Conservation (phyloP, 2,113 vertebrate species). For the Cairina moschata region DNA sequence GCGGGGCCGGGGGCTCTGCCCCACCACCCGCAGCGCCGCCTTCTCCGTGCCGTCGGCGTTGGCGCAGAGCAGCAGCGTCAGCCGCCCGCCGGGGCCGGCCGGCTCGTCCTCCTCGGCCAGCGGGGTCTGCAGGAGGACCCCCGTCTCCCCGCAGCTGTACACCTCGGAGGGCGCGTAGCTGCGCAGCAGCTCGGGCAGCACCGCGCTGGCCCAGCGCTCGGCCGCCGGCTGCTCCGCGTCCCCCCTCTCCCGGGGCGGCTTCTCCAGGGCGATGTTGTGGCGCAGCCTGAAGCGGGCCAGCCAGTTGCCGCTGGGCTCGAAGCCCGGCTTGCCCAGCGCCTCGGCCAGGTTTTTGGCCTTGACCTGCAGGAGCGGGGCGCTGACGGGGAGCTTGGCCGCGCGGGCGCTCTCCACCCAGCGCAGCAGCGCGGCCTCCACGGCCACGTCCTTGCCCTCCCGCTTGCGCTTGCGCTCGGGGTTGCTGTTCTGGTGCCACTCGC, state of each 20-base stretch:
- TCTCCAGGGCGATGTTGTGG: not conserved
- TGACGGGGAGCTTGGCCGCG: not conserved
- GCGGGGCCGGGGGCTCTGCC: not conserved
- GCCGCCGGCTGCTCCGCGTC: not conserved
- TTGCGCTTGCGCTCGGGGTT: constrained; percentile 55
- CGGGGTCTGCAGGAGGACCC: not conserved
- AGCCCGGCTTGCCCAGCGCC: not conserved
- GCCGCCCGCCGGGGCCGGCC: not conserved
- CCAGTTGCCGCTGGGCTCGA: not conserved
- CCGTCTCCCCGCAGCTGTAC: not conserved
- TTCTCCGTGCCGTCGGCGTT: constrained; percentile 44
- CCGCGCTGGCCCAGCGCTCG: not conserved
- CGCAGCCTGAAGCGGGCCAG: not conserved
- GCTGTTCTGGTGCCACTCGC: constrained; percentile 37
- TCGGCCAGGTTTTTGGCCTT: not conserved
- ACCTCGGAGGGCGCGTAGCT: not conserved
- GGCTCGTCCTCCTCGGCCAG: rapidly evolving
- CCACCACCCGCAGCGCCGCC: not conserved
- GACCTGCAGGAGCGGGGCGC: constrained; percentile 7
- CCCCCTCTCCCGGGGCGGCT: not conserved
- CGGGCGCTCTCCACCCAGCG: constrained; percentile 67
- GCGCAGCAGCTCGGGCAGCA: not conserved
- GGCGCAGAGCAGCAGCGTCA: constrained; percentile 50
- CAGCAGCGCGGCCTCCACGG: constrained; percentile 43
- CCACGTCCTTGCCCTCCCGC: not conserved